phyloP scores from a whole-genome alignment of 2,888 invertebrate genomes.

The Acleris holmiana region DNA sequence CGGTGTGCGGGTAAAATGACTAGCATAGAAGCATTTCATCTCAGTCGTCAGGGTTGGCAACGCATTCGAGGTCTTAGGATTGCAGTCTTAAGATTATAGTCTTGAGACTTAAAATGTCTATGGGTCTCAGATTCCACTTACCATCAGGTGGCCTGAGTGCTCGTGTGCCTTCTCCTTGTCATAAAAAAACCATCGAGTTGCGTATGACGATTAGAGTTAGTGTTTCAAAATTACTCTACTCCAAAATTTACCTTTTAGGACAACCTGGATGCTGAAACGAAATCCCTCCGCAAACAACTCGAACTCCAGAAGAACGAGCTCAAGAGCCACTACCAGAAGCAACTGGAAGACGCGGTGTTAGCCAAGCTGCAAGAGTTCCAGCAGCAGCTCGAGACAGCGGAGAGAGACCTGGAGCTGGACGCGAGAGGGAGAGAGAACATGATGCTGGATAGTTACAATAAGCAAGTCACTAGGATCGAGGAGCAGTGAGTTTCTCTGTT shows the following conservation, averaged over 20 bases:
- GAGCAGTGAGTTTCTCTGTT: conserved; percentile 71
- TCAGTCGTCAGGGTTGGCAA: no score
- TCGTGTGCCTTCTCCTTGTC: no score
- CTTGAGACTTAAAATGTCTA: no score
- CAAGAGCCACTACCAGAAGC: conserved; percentile 90
- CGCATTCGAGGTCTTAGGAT: no score
- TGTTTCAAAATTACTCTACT: no score
- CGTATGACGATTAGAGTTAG: no score
- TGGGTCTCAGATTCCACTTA: no score
- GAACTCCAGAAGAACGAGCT: conserved; percentile 88
- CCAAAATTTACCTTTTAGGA: conserved; percentile 56
- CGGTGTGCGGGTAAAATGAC: no score
- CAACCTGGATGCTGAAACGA: conserved; percentile 80
- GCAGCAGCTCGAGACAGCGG: conserved; percentile 88
- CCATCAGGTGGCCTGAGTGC: no score
- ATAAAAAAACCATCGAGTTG: no score
- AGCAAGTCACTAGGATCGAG: conserved; percentile 88
- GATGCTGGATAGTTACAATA: conserved; percentile 88
- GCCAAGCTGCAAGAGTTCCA: conserved; percentile 90
- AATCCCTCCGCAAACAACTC: conserved; percentile 77
- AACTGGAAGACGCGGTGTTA: conserved; percentile 90
- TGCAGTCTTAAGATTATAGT: no score
- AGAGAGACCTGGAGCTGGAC: conserved; percentile 86
- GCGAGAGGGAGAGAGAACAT: conserved; percentile 86
- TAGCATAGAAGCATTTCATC: no score